Percentiles rank a stretch among this genome's conserved stretches.
Conservation (phyloP, 2,888 invertebrate species). For the Cactoblastis cactorum region DNA sequence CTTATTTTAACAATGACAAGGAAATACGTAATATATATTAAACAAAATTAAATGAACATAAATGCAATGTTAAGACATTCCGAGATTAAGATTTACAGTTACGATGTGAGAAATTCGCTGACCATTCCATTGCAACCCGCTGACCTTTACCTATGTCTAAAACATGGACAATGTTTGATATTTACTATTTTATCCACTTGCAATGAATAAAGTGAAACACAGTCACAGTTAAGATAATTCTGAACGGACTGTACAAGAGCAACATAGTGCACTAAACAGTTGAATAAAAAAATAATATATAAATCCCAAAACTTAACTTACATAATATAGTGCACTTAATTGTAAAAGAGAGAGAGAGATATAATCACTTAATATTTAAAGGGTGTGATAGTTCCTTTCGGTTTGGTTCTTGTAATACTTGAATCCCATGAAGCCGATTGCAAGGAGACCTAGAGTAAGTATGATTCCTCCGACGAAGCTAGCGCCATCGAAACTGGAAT, state of each 20-base stretch:
- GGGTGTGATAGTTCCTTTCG: constrained; percentile 92
- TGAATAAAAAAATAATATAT: constrained; percentile 12
- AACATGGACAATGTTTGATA: too few species aligned
- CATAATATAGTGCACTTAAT: constrained; percentile 56
- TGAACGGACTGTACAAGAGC: not conserved
- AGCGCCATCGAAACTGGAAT: constrained; percentile 84
- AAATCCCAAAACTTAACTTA: constrained; percentile 22
- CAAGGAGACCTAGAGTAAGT: constrained; percentile 86
- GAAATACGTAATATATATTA: not conserved
- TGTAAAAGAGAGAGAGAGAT: constrained; percentile 31
- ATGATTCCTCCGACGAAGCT: constrained; percentile 93
- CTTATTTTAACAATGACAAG: not conserved
- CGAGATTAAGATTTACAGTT: too few species aligned
- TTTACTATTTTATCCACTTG: not conserved
- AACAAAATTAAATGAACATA: not conserved
- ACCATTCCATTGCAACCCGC: too few species aligned
- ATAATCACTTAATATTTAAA: constrained; percentile 76
- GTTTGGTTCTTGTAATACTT: constrained; percentile 93
- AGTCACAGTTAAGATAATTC: not conserved
- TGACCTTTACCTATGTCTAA: too few species aligned
- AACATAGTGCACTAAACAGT: constrained; percentile 5
- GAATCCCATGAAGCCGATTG: constrained; percentile 89
- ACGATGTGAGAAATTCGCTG: too few species aligned
- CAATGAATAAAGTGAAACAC: not conserved
- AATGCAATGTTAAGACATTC: not conserved